Conservation (phyloP, 2,113 vertebrate species). For the Mixornis gularis region DNA sequence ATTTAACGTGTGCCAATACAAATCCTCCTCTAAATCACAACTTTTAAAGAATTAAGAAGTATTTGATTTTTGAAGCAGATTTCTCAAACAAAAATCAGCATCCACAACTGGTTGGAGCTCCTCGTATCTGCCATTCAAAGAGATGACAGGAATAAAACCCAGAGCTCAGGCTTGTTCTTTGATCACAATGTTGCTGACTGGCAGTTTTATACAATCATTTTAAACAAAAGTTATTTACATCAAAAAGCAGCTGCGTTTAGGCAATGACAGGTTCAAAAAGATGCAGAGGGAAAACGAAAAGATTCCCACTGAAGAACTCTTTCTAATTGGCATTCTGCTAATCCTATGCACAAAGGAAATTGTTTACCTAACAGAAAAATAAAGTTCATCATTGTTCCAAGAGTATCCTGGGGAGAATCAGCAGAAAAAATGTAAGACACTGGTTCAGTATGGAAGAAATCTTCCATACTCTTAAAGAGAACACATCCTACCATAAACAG, state of each 20-base stretch:
- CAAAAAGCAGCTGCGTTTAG: neutral
- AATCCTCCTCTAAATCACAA: neutral
- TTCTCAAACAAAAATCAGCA: neutral
- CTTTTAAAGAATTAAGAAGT: neutral
- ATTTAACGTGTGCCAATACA: neutral
- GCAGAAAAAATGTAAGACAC: neutral
- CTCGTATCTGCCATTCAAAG: neutral
- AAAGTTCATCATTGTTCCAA: neutral
- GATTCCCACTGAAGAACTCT: neutral
- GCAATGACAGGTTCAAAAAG: neutral
- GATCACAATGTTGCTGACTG: neutral
- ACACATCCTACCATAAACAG: neutral
- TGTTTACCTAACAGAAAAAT: neutral
- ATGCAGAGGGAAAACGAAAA: neutral
- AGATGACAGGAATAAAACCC: neutral
- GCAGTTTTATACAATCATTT: neutral
- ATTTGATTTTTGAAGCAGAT: neutral
- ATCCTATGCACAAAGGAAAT: neutral
- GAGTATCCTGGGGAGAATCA: neutral
- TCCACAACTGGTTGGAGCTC: neutral
- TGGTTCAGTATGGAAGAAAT: neutral
- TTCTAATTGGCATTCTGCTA: neutral
- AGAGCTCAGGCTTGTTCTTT: neutral
- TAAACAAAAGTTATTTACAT: neutral
- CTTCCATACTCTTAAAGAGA: neutral